Conservation (phyloP, 1,140 invertebrate genomes). For the Drosophila lacertosa region DNA sequence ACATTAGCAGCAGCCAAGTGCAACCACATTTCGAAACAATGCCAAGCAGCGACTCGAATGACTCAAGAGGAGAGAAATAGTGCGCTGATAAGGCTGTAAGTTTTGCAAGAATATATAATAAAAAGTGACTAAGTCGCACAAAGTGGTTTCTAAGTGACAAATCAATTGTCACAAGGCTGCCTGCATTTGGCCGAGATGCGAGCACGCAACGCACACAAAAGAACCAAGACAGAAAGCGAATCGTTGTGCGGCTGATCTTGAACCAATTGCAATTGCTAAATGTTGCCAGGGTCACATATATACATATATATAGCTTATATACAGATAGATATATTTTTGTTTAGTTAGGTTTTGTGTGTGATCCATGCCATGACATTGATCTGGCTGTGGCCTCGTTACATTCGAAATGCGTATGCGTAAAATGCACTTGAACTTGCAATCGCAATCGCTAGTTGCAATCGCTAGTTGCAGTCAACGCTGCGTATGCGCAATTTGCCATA, state of each 20-base stretch:
- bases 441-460: not conserved
- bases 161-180: slow-evolving; percentile 58
- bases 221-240: slow-evolving; percentile 27
- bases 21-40: slow-evolving; percentile 68
- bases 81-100: slow-evolving; percentile 26
- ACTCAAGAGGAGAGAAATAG: slow-evolving; percentile 47
- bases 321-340: not conserved
- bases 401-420: slow-evolving; percentile 56
- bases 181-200: not conserved
- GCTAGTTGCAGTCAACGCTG: slow-evolving; percentile 9
- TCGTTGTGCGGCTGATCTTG: slow-evolving; percentile 64
- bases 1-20: slow-evolving; percentile 43
- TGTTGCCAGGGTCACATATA: slow-evolving; percentile 51
- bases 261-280: slow-evolving; percentile 79
- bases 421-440: slow-evolving; percentile 74
- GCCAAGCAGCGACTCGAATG: slow-evolving; percentile 63
- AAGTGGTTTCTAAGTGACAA: slow-evolving; percentile 43
- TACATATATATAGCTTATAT: not conserved
- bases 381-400: slow-evolving; percentile 53
- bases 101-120: slow-evolving; percentile 54
- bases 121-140: slow-evolving; percentile 56
- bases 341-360: too few species aligned
- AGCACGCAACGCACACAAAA: slow-evolving; percentile 36
- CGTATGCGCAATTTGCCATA: slow-evolving; percentile 55
- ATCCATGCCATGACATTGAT: slow-evolving; percentile 12